phyloP scores from a whole-genome alignment of 1,140 invertebrate genomes.

The Bombus pyrosoma region DNA sequence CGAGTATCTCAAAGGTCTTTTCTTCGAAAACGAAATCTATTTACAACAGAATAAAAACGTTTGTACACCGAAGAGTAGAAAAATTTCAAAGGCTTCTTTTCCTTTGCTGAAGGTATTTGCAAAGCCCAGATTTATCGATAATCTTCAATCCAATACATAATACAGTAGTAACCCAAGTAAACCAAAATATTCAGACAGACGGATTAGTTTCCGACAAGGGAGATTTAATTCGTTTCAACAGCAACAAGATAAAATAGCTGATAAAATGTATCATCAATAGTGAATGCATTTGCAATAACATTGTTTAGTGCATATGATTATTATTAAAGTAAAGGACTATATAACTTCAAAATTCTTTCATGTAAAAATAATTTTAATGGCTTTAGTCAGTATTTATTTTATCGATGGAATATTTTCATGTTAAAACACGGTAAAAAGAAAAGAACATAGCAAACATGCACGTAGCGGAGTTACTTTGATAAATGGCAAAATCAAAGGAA shows the following conservation, averaged over 20 bases:
- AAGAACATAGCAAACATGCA: not conserved
- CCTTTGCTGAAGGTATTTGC: slow-evolving; percentile 52
- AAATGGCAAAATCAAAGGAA: not conserved
- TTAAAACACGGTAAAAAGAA: not conserved
- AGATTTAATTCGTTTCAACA: not conserved
- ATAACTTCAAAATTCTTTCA: no score
- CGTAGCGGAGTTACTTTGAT: not conserved
- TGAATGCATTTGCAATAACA: not conserved
- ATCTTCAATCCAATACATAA: slow-evolving; percentile 60
- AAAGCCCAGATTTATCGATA: slow-evolving; percentile 60
- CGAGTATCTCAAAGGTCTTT: not conserved
- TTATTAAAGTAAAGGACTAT: not conserved
- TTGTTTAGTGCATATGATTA: not conserved
- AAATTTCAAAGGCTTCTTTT: slow-evolving; percentile 12
- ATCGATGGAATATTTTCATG: not conserved
- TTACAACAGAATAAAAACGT: not conserved
- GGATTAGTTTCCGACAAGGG: slow-evolving; percentile 50
- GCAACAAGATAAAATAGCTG: not conserved
- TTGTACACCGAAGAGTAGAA: not conserved
- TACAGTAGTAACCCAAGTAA: slow-evolving; percentile 30
- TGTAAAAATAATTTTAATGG: not conserved
- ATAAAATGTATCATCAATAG: not conserved
- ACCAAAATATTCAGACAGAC: slow-evolving; percentile 62
- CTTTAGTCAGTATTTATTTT: not conserved
- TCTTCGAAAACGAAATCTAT: not conserved